Base-by-base conservation (phyloP, 2,797 vertebrate genomes). In the Sebastes itinus region DNA sequence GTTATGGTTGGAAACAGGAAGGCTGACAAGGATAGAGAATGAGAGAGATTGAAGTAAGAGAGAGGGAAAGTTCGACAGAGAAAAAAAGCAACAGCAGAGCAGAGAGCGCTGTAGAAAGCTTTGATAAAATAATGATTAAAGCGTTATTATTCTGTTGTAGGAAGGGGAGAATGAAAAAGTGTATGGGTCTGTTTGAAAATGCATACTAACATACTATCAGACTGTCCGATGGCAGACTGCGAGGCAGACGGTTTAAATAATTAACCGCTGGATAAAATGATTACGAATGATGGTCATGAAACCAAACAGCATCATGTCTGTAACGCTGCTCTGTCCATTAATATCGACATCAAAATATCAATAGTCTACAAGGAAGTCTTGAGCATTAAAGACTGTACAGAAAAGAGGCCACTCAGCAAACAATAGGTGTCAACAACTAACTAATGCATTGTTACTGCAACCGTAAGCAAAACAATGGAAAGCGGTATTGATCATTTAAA, bases 401-500 rank as follows among this genome's bases (percentile, higher is more conserved):
- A 63, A 73, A 52, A 74, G 6, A 11, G 60, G 52, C 52, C 27
- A 72, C 38, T 80, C 69, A 77, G 75, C 63, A 81, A 68, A 80
- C 59, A 71, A 42, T 22, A 72, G n/a, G 22, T 69, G 49, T 65
- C 76, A 77, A 67, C 38, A 75, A 9, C 14, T 16, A 60, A 75
- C 35, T 83, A 67, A 88, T 83, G 72, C 22, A 38, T 27, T 65
- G 61, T 28, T 76, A 63, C 30, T 89, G 68, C 73, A 77, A 1
- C 27, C 18, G 5, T 71, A 77, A 76, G 72, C 82, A 76, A 79
- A 75, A 78, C 73, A 72, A 27, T 42, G 49, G n/a, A 58, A 66
- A 77, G 55, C 7, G 38, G 52, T 83, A 86, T 76, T 23, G 69
- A 83, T 82, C 55, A 82, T 77, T 65, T 72, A 58, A 81, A 81